Evolutionary conservation across 2,797 vertebrate genomes (phyloP), one percentile per base, ranked within the genome.

Genomic region (Amniataba percoides): DNA sequence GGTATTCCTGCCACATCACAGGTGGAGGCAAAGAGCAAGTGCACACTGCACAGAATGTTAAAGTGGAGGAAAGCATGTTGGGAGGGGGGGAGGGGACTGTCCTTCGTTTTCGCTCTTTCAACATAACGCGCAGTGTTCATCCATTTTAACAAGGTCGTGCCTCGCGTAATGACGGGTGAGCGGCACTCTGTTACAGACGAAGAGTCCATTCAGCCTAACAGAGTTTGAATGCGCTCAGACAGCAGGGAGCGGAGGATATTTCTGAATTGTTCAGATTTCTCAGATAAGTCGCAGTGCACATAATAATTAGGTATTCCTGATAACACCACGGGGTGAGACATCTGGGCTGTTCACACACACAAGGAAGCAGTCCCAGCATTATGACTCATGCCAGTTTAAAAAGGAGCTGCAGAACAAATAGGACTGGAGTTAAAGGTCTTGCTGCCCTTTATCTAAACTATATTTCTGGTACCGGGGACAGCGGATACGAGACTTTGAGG

Each of bases 1-100:
- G 89, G 80, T 74, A 90, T 89, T 88, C 77, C 76, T 76, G 78
- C 83, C 81, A 75, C 84, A 78, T 86, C 91, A 91, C 92, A 93
- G 85, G 87, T 93, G 88, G 84, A 87, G 48, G 78, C 77, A 74
- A 68, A 85, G 74, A 82, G 75, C 83, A 88, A 86, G 79, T 83
- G 88, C 57, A 23, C 61, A 53, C 63, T 56, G 77, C 68, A 16
- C 75, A 58, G 87, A 85, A 86, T 87, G 77, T 53, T 68, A 77
- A 88, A 71, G 79, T 16, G 36, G 34, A 53, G 15, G 21, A 46
- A 25, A 40, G 77, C 46, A 42, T 62, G n/a, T n/a, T n/a, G n/a
- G n/a, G n/a, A 49, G 19, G 60, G 34, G 69, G 71, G 61, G 45
- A 60, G 67, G 61, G 71, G 53, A 77, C 48, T 18, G 75, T 72